phyloP scores from a whole-genome alignment of 2,888 invertebrate species.

The Agonum fuliginosum region DNA sequence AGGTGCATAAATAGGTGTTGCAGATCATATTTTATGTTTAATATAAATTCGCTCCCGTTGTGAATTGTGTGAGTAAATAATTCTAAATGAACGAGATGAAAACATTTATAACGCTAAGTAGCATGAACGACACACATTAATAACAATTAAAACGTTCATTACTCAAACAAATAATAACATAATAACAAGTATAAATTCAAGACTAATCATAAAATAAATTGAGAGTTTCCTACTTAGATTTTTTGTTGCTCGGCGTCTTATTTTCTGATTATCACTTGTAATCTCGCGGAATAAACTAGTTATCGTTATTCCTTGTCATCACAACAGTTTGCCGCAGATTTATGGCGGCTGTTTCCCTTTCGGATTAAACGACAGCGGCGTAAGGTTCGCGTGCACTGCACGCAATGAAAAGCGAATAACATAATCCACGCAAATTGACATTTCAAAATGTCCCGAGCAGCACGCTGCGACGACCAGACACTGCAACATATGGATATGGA shows the following conservation, averaged over 20 bases:
- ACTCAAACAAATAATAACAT: conserved; percentile 42
- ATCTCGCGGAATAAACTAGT: conserved; percentile 53
- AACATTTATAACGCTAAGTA: conserved; percentile 14
- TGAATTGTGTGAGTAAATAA: not conserved
- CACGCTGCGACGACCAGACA: not conserved
- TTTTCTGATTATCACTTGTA: conserved; percentile 51
- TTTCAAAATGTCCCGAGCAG: not conserved
- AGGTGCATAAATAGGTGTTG: no score
- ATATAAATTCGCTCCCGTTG: no score
- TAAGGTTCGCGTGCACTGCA: conserved; percentile 20
- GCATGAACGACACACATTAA: conserved; percentile 24
- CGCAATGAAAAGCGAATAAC: conserved; percentile 16
- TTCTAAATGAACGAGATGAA: conserved; percentile 9
- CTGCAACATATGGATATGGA: not conserved
- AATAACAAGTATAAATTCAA: conserved; percentile 31
- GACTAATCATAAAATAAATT: conserved; percentile 37
- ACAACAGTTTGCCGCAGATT: conserved; percentile 52
- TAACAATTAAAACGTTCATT: conserved; percentile 32
- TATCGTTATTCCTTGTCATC: conserved; percentile 55
- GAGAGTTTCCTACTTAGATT: conserved; percentile 38
- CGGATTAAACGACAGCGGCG: conserved; percentile 18
- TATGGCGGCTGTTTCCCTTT: conserved; percentile 41
- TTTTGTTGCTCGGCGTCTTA: conserved; percentile 38
- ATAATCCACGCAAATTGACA: conserved; percentile 46
- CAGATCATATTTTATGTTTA: no score